Evolutionary conservation across 92 coral and sea anemone genomes (phyloP).

Genomic region (Heliopora coerulea): DNA sequence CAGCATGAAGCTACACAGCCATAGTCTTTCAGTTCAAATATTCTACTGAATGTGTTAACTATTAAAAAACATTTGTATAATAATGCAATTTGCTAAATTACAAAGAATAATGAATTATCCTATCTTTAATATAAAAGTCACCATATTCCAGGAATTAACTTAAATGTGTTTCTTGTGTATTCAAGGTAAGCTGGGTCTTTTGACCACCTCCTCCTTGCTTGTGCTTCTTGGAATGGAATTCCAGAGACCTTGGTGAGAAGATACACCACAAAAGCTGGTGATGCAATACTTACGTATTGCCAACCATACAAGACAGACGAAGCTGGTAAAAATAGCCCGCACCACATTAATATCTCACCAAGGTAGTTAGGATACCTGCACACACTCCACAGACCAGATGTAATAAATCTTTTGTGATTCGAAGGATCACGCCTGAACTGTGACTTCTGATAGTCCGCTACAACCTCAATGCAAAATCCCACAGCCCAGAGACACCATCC

Average conservation of each 20-base stretch:
- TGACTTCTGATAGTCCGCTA: constrained; percentile 85
- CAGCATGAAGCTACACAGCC: too few species aligned
- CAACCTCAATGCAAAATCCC: constrained; percentile 72
- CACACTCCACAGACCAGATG: constrained; percentile 89
- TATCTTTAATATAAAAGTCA: too few species aligned
- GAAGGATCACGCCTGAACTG: constrained; percentile 72
- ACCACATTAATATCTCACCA: constrained; percentile 91
- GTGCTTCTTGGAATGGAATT: constrained; percentile 78
- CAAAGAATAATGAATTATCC: too few species aligned
- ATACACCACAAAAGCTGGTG: constrained; percentile 78
- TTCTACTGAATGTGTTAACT: too few species aligned
- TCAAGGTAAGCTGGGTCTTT: constrained; percentile 59
- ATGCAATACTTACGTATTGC: constrained; percentile 71
- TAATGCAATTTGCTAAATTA: too few species aligned
- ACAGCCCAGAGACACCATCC: constrained; percentile 88
- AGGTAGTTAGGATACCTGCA: constrained; percentile 90
- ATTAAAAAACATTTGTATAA: too few species aligned
- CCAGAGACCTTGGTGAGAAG: constrained; percentile 74
- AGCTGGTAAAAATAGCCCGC: constrained; percentile 81
- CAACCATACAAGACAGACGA: constrained; percentile 78
- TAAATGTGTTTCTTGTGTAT: constrained; percentile 74
- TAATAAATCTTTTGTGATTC: constrained; percentile 78
- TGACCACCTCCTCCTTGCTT: constrained; percentile 82
- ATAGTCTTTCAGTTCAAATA: too few species aligned
- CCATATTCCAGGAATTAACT: constrained; percentile 86